Base-by-base conservation (phyloP, 2,113 vertebrate species). In the Climacteris rufus region DNA sequence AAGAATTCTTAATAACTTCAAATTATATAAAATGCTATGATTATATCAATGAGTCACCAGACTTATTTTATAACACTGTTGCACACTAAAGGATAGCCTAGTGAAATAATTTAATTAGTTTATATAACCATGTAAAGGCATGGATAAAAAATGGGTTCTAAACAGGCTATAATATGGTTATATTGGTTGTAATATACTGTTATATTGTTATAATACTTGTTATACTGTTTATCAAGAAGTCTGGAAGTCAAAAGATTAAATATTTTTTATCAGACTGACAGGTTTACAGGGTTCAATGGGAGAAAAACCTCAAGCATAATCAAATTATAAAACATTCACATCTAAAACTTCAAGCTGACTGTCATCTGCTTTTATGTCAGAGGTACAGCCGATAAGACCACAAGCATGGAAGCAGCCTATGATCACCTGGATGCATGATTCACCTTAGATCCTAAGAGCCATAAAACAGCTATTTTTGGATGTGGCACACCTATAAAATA, bases 1-100 rank as follows among this genome's bases (percentile, higher is more conserved):
- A 81, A 59, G 39, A 93, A 75, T 71, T 66, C 47, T 75, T 85
- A 84, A 37, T 75, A 82, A 68, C 21, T 79, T 88, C 33, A 82
- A 83, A 82, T 93, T 50, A 79, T 15, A 88, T 40, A 71, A 87
- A 89, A 68, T 47, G 8, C 7, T 70, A 50, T 42, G 23, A 90
- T 90, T 76, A 31, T 54, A 59, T 83, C 37, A 64, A 18, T 35
- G 49, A 61, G 8, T 76, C 49, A 75, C 27, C 25, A 75, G 16
- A 66, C 75, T 74, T 70, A 22, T 85, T 87, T 66, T 63, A 42
- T 75, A 87, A 53, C 11, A 59, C 24, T 59, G 15, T 49, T 75
- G 42, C 15, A 40, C 92, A 63, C 11, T 68, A 76, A 68, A 90
- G 13, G 8, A 69, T n/a, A 61, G 13, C 10, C 4, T 61, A 70